phyloP scores from a whole-genome alignment of 2,113 vertebrate genomes.

The Coreoperca whiteheadi region DNA sequence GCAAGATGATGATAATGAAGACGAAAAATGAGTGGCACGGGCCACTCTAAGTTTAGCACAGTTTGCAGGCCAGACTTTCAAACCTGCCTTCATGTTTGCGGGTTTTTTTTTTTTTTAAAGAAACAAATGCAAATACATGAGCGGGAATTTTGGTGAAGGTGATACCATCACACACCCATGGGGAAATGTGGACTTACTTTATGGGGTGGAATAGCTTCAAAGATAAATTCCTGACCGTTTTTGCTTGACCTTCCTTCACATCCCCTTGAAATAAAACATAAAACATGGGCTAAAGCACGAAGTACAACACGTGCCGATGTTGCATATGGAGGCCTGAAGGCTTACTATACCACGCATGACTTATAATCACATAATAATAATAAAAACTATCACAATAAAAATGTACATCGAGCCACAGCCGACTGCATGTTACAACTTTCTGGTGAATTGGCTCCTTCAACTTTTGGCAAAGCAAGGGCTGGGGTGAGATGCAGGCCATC shows the following conservation, averaged over 20 bases:
- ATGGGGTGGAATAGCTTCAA: not conserved
- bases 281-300: not conserved
- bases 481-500: conserved; percentile 66
- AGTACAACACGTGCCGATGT: not conserved
- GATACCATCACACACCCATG: not conserved
- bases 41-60: not conserved
- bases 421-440: conserved; percentile 13
- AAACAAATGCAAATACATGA: not conserved
- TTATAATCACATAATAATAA: not conserved
- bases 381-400: not conserved
- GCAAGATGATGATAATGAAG: not conserved
- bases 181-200: not conserved
- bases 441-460: conserved; percentile 43
- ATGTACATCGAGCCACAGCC: not conserved
- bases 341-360: not conserved
- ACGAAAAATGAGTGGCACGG: not conserved
- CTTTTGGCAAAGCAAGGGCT: conserved; percentile 19
- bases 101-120: not conserved
- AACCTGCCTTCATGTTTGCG: not conserved
- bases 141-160: not conserved
- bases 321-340: not conserved
- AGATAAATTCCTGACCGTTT: not conserved
- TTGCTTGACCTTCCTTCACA: not conserved
- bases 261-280: not conserved
- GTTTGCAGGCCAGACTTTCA: not conserved